Evolutionary conservation across 2,113 vertebrate species (phyloP).

Genomic region (Telmatochromis brachygnathus): DNA sequence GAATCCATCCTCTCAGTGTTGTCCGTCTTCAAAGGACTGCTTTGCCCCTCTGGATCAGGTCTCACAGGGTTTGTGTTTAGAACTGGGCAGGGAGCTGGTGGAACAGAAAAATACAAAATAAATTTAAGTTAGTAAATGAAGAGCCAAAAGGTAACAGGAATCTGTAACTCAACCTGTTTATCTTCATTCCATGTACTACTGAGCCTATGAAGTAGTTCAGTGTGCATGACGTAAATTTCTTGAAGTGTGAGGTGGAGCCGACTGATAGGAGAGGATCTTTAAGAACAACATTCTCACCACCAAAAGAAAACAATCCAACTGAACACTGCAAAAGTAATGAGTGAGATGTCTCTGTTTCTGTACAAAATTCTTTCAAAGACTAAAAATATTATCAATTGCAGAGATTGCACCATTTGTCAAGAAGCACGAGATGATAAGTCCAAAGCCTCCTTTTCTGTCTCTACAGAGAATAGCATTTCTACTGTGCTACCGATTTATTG

Average conservation of each 20-base stretch:
- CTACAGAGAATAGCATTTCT: not conserved
- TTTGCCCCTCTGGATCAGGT: slow-evolving; percentile 53
- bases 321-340: not conserved
- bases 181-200: slow-evolving; percentile 49
- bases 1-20: slow-evolving; percentile 28
- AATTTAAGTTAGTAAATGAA: slow-evolving; percentile 2
- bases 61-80: slow-evolving; percentile 22
- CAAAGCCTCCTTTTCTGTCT: not conserved
- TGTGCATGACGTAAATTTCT: slow-evolving; percentile 1
- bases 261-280: not conserved
- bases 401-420: not conserved
- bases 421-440: not conserved
- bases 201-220: not conserved
- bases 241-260: not conserved
- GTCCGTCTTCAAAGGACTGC: slow-evolving; percentile 35
- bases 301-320: not conserved
- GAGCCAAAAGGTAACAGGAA: not conserved
- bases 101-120: not conserved
- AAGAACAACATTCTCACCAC: not conserved
- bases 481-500: not conserved
- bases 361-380: not conserved
- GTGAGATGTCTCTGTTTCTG: not conserved
- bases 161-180: slow-evolving; percentile 30
- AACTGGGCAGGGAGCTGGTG: slow-evolving; percentile 32
- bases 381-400: not conserved